Base-by-base conservation (phyloP, 2,797 vertebrate genomes). In the Lophotriccus pileatus region DNA sequence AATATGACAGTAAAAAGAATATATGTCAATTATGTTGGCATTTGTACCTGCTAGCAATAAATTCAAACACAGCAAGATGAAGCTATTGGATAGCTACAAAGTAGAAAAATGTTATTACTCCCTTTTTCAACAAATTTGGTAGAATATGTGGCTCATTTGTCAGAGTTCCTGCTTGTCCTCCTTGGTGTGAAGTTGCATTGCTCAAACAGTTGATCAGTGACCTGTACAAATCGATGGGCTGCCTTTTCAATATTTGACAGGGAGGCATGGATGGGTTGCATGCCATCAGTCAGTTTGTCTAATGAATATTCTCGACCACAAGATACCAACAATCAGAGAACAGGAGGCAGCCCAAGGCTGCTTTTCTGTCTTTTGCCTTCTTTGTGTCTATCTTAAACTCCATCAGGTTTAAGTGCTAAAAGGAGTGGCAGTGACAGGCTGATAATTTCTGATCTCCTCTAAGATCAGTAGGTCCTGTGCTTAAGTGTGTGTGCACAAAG, bases 141-240 rank as follows among this genome's bases (percentile, higher is more conserved):
- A 90, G 18, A 95, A 85, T 64, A 34, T 30, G 34, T 41, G 30
- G 21, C 68, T 93, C 55, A 44, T 95, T 67, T 85, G 60, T 80
- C 75, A 91, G 83, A 69, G 58, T 67, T 96, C 50, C 60, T 41
- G 3, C 75, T 96, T 95, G 67, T 89, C 76, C 84, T 95, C 76
- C 78, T 84, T 88, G 90, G 44, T 78, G 59, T 93, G 74, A 62
- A 59, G 28, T 22, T 78, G 43, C 69, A 72, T 83, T 91, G 84
- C 91, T 93, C 59, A 93, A 90, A 66, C 88, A 92, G 87, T 82
- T 92, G 84, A 79, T 90, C 88, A 89, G 90, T 95, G 91, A 93
- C 70, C 90, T 96, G 73, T 78, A 50, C 32, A 56, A 96, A 97
- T 97, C 95, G 94, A 97, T 97, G 89, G 63, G 53, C 43, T 89